A percentile compares a stretch with the other conserved stretches of the same genome.
Conservation (phyloP, 1,140 invertebrate species). For the Eriocheir sinensis region DNA sequence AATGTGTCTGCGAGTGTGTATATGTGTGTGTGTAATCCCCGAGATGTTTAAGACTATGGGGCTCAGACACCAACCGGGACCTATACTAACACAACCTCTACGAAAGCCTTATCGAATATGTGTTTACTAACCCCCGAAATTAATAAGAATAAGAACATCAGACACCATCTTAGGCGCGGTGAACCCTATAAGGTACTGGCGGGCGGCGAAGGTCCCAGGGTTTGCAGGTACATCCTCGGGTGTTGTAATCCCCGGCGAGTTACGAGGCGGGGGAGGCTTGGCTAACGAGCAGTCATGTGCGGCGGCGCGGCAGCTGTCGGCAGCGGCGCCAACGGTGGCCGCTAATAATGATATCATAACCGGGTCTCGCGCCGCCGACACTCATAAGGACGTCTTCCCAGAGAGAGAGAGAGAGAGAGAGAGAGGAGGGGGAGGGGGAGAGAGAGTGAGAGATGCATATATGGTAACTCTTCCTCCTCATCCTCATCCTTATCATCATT, state of each 20-base stretch:
- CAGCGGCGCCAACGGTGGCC: neutral
- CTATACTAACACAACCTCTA: too few species aligned
- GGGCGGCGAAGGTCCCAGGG: neutral
- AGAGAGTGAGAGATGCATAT: neutral
- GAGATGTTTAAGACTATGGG: neutral
- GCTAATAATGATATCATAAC: neutral
- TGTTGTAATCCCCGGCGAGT: neutral
- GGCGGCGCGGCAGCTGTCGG: neutral
- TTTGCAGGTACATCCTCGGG: neutral
- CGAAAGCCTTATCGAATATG: too few species aligned
- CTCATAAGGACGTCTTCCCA: neutral
- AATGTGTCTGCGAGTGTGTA: conserved; percentile 3
- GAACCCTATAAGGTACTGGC: neutral
- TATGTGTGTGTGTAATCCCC: conserved; percentile 3
- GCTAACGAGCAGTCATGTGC: neutral
- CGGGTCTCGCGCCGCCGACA: neutral
- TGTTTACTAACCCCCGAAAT: too few species aligned
- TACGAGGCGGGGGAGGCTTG: neutral
- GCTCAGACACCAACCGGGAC: too few species aligned
- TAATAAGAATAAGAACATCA: too few species aligned
- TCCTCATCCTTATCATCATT: too few species aligned
- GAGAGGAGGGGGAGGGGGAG: neutral
- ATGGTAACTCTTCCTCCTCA: too few species aligned
- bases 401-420: neutral
- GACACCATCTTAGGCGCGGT: too few species aligned